Conservation (phyloP, 2,113 vertebrate species). For the Lasiurus borealis region DNA sequence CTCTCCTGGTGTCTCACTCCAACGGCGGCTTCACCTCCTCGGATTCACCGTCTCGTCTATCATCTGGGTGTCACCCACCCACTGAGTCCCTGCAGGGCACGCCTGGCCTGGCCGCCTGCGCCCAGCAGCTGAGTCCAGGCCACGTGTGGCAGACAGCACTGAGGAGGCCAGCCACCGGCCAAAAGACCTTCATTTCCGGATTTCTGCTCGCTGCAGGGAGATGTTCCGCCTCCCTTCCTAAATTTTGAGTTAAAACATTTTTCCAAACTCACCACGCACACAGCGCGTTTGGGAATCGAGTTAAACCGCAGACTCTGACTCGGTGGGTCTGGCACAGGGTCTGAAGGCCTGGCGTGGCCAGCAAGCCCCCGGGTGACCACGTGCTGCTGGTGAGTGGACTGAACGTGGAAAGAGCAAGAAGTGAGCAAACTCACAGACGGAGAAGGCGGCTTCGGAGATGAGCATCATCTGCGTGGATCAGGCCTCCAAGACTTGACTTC, state of each 20-base stretch:
- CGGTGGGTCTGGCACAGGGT: neutral
- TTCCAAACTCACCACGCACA: neutral
- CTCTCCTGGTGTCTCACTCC: neutral
- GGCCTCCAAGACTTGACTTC: constrained; percentile 7
- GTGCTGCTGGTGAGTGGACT: neutral
- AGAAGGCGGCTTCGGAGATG: neutral
- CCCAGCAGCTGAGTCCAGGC: neutral
- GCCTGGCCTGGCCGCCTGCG: neutral
- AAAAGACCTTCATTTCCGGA: neutral
- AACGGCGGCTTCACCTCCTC: neutral
- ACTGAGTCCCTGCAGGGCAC: neutral
- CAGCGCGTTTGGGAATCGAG: neutral
- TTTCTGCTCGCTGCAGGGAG: neutral
- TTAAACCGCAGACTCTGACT: neutral
- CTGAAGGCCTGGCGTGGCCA: neutral
- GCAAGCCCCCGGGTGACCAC: neutral
- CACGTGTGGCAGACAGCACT: neutral
- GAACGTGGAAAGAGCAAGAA: neutral
- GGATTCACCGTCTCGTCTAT: neutral
- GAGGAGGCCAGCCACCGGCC: neutral
- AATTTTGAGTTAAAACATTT: neutral
- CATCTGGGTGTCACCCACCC: neutral
- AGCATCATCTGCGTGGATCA: constrained; percentile 1
- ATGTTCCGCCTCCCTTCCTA: neutral
- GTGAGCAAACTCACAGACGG: neutral